A percentile compares a stretch with the other conserved stretches of the same genome.
phyloP scores from a whole-genome alignment of 1,140 invertebrate genomes.

The Brachionus manjavacas region DNA sequence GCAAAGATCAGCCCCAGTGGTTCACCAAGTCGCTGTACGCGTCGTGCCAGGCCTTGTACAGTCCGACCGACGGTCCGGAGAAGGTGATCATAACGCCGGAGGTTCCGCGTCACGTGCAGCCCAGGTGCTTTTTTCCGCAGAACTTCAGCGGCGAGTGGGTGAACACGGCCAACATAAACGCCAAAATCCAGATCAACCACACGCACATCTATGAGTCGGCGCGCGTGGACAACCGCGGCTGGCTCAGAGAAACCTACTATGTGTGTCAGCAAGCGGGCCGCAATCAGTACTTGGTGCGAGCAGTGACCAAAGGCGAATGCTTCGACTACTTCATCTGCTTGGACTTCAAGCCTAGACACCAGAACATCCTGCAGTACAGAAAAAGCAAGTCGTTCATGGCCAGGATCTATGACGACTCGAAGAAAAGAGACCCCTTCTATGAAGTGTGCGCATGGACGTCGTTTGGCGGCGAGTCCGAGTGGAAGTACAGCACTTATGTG shows the following conservation, averaged over 20 bases:
- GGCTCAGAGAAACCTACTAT: conserved; percentile 36
- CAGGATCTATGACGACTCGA: conserved; percentile 1
- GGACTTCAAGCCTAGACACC: conserved; percentile 30
- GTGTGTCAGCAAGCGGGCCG: conserved; percentile 41
- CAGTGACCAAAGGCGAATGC: conserved; percentile 41
- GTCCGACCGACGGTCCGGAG: conserved; percentile 30
- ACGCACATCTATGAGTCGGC: conserved; percentile 35
- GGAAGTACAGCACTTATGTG: conserved; percentile 40
- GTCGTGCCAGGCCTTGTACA: conserved; percentile 12
- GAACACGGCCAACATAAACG: conserved; percentile 41
- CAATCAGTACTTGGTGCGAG: conserved; percentile 37
- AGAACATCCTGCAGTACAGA: conserved; percentile 36
- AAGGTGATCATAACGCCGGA: conserved; percentile 36
- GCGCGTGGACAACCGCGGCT: conserved; percentile 39
- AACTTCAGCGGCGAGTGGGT: conserved; percentile 43
- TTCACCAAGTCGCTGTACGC: conserved; percentile 38
- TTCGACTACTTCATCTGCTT: conserved; percentile 42
- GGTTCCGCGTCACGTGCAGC: conserved; percentile 6
- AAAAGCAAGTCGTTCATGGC: conserved; percentile 39
- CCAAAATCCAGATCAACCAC: conserved; percentile 22
- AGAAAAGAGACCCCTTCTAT: conserved; percentile 35
- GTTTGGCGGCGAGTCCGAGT: conserved; percentile 9
- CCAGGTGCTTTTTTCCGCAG: conserved; percentile 33
- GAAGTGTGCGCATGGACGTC: conserved; percentile 43
- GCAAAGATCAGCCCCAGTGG: conserved; percentile 40